Evolutionary conservation across 2,888 invertebrate species (phyloP).

Genomic region (Xestia c-nigrum): DNA sequence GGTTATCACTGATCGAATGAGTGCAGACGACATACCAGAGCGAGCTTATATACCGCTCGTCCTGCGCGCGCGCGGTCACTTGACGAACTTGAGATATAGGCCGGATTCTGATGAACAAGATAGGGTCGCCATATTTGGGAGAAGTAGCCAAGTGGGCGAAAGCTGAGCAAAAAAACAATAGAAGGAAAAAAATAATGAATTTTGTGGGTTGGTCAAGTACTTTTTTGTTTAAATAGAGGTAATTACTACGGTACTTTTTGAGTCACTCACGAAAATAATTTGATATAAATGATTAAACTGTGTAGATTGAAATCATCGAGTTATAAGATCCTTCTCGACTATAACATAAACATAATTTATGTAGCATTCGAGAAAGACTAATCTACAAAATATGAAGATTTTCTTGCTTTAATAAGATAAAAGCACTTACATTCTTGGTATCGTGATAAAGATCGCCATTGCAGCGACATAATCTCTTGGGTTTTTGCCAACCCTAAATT

Average conservation of each 20-base stretch:
- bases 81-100: slow-evolving; percentile 70
- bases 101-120: slow-evolving; percentile 47
- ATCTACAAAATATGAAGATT: too few species aligned
- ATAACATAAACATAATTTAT: not conserved
- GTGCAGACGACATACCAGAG: slow-evolving; percentile 60
- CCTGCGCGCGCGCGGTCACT: slow-evolving; percentile 58
- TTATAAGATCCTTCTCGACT: not conserved
- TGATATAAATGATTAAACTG: not conserved
- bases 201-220: not conserved
- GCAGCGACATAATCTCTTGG: not conserved
- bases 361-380: not conserved
- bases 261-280: slow-evolving; percentile 7
- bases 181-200: slow-evolving; percentile 10
- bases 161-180: slow-evolving; percentile 17
- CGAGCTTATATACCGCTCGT: slow-evolving; percentile 75
- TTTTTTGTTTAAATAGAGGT: slow-evolving; percentile 7
- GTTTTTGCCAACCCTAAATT: slow-evolving; percentile 44
- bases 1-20: slow-evolving; percentile 78
- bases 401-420: not conserved
- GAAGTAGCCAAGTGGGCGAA: slow-evolving; percentile 36
- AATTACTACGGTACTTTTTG: not conserved
- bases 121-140: slow-evolving; percentile 57
- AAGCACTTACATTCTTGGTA: not conserved
- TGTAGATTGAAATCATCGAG: slow-evolving; percentile 6
- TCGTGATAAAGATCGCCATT: not conserved